Evolutionary conservation across 2,797 vertebrate species (phyloP).

Genomic region (Megaceryle alcyon): DNA sequence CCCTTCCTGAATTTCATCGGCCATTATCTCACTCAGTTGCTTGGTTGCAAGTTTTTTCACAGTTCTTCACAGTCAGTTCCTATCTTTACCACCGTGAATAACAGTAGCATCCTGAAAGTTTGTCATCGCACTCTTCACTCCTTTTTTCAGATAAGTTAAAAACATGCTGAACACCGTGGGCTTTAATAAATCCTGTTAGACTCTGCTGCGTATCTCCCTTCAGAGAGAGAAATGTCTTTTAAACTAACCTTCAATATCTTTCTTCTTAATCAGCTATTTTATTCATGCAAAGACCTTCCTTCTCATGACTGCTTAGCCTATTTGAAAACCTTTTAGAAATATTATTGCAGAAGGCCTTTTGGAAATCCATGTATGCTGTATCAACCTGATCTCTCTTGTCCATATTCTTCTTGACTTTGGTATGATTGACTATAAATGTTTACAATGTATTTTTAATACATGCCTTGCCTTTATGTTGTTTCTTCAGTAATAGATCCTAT

Average conservation of each 20-base stretch:
- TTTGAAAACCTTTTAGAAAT: not conserved
- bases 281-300: not conserved
- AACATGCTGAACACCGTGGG: not conserved
- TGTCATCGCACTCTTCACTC: not conserved
- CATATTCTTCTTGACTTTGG: not conserved
- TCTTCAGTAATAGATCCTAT: not conserved
- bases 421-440: not conserved
- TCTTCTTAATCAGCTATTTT: conserved; percentile 5
- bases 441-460: not conserved
- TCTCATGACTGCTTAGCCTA: not conserved
- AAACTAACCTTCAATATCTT: not conserved
- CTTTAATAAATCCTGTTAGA: conserved; percentile 15
- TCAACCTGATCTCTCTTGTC: not conserved
- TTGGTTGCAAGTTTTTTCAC: not conserved
- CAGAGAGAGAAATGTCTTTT: conserved; percentile 9
- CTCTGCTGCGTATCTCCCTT: not conserved
- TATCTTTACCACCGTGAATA: conserved; percentile 15
- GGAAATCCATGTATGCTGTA: not conserved
- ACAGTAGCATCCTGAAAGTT: not conserved
- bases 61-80: not conserved
- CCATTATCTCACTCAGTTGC: conserved; percentile 21
- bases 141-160: conserved; percentile 17
- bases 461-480: not conserved
- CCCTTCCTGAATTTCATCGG: conserved; percentile 8
- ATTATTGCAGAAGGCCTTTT: not conserved